phyloP scores from a whole-genome alignment of 2,113 vertebrate species.

The Cebus imitator region DNA sequence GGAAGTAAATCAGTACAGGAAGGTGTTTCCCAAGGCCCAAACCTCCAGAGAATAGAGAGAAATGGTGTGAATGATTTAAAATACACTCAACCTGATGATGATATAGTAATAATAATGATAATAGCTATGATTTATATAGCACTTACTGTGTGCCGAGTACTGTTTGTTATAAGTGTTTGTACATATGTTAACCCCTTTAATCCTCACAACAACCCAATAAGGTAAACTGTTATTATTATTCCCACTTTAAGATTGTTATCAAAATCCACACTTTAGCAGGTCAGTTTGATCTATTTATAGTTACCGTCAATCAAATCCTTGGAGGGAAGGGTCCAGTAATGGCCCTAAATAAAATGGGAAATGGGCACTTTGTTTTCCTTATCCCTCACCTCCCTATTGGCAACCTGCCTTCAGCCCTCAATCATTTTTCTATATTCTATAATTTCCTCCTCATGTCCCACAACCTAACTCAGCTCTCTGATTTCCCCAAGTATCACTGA shows the following conservation, averaged over 20 bases:
- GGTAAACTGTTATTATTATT: background rate
- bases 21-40: background rate
- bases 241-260: background rate
- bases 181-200: background rate
- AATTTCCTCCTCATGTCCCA: background rate
- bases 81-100: background rate
- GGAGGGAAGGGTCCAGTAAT: background rate
- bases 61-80: background rate
- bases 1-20: background rate
- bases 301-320: background rate
- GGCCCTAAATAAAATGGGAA: background rate
- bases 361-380: background rate
- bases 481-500: background rate
- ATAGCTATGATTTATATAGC: background rate
- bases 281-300: background rate
- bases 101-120: background rate
- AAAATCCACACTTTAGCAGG: no score
- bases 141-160: background rate
- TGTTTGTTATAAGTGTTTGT: background rate
- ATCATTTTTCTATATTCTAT: background rate
- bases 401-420: background rate
- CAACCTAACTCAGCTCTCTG: background rate
- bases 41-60: background rate
- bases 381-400: background rate
- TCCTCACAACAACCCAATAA: background rate